Conservation (phyloP, 2,113 vertebrate genomes). For the Epinephelus fuscoguttatus region DNA sequence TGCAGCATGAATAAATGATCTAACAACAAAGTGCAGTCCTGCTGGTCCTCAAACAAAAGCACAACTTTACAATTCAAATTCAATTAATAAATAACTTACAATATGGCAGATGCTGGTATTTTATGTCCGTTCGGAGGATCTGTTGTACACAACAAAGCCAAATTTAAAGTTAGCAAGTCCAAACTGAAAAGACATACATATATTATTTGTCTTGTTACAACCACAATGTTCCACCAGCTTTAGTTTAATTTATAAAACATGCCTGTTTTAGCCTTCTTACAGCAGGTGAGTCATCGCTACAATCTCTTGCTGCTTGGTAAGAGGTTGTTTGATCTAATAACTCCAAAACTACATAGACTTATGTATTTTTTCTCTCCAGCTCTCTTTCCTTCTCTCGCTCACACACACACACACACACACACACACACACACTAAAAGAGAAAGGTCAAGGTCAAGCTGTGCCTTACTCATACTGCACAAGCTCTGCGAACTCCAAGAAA, state of each 20-base stretch:
- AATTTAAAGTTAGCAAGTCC: background rate
- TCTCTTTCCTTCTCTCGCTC: background rate
- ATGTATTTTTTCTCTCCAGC: background rate
- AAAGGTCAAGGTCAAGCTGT: slow-evolving; percentile 54
- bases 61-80: background rate
- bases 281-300: slow-evolving; percentile 12
- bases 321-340: background rate
- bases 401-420: background rate
- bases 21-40: background rate
- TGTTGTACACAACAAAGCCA: background rate
- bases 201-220: background rate
- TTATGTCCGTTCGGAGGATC: background rate
- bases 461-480: slow-evolving; percentile 13
- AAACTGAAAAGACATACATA: background rate
- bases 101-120: background rate
- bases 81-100: background rate
- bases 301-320: background rate
- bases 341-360: background rate
- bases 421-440: background rate
- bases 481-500: background rate
- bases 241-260: background rate
- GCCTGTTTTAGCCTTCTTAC: background rate
- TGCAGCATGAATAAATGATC: slow-evolving; percentile 20
- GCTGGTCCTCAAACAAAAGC: background rate
- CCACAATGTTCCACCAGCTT: background rate